These are phyloP conservation scores for Centropus bengalensis DNA, from an alignment of 2,113 vertebrate species.

Conservation along the genomic window DNA sequence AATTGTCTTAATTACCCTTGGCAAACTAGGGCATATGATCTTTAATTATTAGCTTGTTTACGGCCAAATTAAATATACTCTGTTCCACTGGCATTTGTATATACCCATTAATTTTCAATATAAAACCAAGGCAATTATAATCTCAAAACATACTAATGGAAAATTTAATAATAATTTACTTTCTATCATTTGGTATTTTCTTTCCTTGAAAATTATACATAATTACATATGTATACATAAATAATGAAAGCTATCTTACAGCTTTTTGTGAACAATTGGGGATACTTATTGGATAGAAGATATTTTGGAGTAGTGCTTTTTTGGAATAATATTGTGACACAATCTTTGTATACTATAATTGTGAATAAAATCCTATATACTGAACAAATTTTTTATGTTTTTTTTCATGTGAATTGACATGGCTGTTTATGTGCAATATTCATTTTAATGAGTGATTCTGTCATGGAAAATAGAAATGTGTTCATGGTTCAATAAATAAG, in stretches of 20 bases:
- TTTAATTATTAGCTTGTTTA: not conserved
- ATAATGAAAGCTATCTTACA: not conserved
- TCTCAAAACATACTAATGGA: not conserved
- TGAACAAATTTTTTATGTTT: not conserved
- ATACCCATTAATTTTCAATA: not conserved
- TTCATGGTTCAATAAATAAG: conserved; percentile 32
- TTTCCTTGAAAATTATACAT: not conserved
- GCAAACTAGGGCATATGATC: not conserved
- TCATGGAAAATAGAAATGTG: conserved; percentile 49
- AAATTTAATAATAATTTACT: not conserved
- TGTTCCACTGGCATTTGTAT: not conserved
- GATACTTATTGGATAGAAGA: not conserved
- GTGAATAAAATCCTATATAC: not conserved
- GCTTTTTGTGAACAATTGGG: not conserved
- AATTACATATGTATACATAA: not conserved
- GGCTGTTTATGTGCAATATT: not conserved
- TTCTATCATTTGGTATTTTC: not conserved
- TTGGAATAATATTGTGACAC: not conserved
- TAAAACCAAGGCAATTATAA: not conserved
- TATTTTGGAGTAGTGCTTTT: not conserved
- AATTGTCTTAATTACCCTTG: not conserved
- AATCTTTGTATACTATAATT: not conserved
- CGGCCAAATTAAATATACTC: not conserved
- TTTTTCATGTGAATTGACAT: not conserved
- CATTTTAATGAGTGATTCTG: conserved; percentile 28